Percentiles rank a stretch among this genome's conserved stretches.
Conservation (phyloP, 35 echinoderm and acorn worm species). For the Nesometra sesokonis region DNA sequence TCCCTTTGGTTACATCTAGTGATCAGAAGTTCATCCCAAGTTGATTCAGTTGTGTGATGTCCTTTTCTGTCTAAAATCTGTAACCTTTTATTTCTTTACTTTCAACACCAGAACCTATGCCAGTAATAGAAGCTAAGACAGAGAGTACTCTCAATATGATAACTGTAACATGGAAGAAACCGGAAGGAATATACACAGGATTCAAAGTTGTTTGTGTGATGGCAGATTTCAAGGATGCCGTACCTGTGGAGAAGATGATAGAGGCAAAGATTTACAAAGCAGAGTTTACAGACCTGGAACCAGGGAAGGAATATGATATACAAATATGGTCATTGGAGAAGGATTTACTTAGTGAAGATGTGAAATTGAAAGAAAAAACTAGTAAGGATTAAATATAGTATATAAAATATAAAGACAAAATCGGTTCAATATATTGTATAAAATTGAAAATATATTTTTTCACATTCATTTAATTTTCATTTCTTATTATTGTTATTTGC, state of each 20-base stretch:
- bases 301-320: constrained; percentile 32
- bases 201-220: constrained; percentile 40
- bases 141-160: constrained; percentile 25
- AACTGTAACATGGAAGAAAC: constrained; percentile 69
- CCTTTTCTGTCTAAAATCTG: too few relatives aligned
- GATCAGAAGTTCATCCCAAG: too few relatives aligned
- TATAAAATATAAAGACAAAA: too few relatives aligned
- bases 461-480: too few relatives aligned
- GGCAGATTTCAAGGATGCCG: constrained; percentile 15
- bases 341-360: constrained; percentile 40
- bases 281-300: constrained; percentile 43
- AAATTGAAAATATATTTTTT: too few relatives aligned
- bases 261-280: constrained; percentile 29
- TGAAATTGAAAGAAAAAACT: constrained; percentile 40
- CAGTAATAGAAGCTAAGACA: constrained; percentile 32
- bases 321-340: constrained; percentile 42
- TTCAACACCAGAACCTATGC: constrained; percentile 13
- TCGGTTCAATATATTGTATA: too few relatives aligned
- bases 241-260: constrained; percentile 19
- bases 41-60: too few relatives aligned
- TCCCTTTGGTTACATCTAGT: too few relatives aligned
- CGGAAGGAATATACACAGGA: constrained; percentile 44
- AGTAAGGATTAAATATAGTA: too few relatives aligned
- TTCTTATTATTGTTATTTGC: too few relatives aligned
- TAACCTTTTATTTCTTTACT: too few relatives aligned